Base-by-base conservation (phyloP, 2,888 invertebrate genomes). In the Trimorus sp. region DNA sequence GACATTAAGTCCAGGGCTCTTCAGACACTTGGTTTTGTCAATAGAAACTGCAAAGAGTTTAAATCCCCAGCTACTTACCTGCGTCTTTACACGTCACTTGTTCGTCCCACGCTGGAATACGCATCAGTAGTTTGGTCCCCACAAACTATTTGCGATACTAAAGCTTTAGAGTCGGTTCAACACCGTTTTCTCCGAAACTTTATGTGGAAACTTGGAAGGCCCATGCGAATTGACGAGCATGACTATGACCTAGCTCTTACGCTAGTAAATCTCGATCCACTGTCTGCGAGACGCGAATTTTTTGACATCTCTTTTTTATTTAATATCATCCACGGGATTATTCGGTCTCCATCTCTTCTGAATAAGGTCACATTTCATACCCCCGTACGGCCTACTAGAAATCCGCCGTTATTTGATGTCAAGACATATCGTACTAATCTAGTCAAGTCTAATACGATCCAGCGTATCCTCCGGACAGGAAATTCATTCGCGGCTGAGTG, bases 21-120 rank as follows among this genome's bases (percentile, higher is more conserved):
- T 14, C 15, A 15, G 16, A 26, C n/a, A 4, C 53, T 53, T 12
- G 53, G 53, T 7, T 53, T 53, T 15, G 12, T 53, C n/a, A 53
- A 15, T 15, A 26, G 53, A 16, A 53, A 53, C 16, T 9, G 12
- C 8, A 7, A 9, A 15, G 16, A 26, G 9, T 53, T 53, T 11
- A 53, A 53, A 26, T 16, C 9, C 26, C 7, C 14, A 11, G 11
- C 51, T 1, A n/a, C 51, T 11, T 51, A 51, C 11, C 3, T 8
- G 14, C 11, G 8, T 8, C 14, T 51, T 7, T 51, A n/a, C 14
- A 51, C 14, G 4, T 8, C 51, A 7, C 51, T 51, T 51, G 51
- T 51, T 51, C n/a, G 51, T 8, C 51, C 51, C 7, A 51, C 14
- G 3, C n/a, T 51, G 51, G 51, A 51, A 51, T 51, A 51, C 15